Conservation (phyloP, 2,113 vertebrate genomes). For the Nothocercus julius region DNA sequence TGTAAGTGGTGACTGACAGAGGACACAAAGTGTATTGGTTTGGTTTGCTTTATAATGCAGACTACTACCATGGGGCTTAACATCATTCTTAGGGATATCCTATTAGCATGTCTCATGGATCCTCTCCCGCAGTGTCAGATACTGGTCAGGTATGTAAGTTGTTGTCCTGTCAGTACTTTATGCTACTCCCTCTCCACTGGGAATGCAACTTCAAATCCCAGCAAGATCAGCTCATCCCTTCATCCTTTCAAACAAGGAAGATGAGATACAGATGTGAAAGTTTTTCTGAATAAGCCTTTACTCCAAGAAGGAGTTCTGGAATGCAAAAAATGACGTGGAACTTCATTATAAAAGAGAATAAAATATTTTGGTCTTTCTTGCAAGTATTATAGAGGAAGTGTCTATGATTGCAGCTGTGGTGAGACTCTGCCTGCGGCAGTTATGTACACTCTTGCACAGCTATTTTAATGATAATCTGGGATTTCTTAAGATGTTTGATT, state of each 20-base stretch:
- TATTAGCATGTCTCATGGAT: background rate
- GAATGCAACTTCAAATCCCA: background rate
- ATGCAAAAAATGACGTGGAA: background rate
- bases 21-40: background rate
- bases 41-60: background rate
- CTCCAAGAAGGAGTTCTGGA: background rate
- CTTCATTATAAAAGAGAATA: background rate
- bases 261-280: background rate
- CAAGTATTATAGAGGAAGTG: background rate
- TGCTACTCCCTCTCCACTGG: too few relatives aligned
- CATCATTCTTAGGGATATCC: background rate
- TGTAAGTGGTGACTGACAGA: background rate
- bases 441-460: background rate
- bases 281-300: background rate
- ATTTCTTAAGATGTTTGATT: background rate
- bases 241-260: background rate
- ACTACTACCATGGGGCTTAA: background rate
- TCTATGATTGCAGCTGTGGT: background rate
- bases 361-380: background rate
- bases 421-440: background rate
- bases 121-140: background rate
- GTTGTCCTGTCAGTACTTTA: background rate
- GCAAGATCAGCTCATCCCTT: background rate
- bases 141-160: fast-evolving
- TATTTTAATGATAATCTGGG: background rate